Evolutionary conservation across 2,888 invertebrate genomes (phyloP), one percentile per base, ranked within the genome.

Genomic region (Drosophila flavopinicola): DNA sequence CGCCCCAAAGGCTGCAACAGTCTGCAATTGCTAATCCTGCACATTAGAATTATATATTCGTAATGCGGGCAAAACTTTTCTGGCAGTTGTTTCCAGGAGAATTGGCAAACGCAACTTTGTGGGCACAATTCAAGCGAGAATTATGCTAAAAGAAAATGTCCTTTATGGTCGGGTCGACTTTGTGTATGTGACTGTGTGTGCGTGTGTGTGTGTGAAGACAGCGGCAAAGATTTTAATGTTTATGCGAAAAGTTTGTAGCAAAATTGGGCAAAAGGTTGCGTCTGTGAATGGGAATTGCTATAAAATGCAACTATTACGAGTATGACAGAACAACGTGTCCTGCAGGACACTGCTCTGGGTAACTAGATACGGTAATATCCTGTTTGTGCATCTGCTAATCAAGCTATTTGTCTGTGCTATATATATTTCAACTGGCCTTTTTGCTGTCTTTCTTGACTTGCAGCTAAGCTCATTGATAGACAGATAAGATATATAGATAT

Each of bases 101-200:
- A 86, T 67, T 70, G 85, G 58, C 64, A 69, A 63, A 13, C 37
- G 11, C 83, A 84, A 79, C 75, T 83, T 75, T 87, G 68, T 85
- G 66, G 23, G 67, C 65, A 61, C 72, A 69, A 70, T 60, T 72
- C 66, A 75, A 68, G 67, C 79, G 66, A 67, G 78, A 85, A 83
- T 86, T 82, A 69, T 87, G 85, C 87, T 82, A 65, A 78, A 85
- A 85, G 84, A 85, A 85, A 85, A 68, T 83, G 76, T 87, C 78
- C 75, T 86, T 79, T 61, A 58, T 58, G 47, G 38, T 35, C 44
- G 35, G 44, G 42, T 37, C 39, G 49, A n/a, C 17, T 11, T 11
- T 44, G 27, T 29, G 1, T 15, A 1, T 23, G 7, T 29, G 15
- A 2, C 10, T 29, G 9, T 38, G 5, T 29, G 33, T 37, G 23